A percentile compares a stretch with the other conserved stretches of the same genome.
These are phyloP conservation scores for Spizaetus ornatus DNA, from an alignment of 2,113 vertebrate genomes.

Conservation along the genomic window DNA sequence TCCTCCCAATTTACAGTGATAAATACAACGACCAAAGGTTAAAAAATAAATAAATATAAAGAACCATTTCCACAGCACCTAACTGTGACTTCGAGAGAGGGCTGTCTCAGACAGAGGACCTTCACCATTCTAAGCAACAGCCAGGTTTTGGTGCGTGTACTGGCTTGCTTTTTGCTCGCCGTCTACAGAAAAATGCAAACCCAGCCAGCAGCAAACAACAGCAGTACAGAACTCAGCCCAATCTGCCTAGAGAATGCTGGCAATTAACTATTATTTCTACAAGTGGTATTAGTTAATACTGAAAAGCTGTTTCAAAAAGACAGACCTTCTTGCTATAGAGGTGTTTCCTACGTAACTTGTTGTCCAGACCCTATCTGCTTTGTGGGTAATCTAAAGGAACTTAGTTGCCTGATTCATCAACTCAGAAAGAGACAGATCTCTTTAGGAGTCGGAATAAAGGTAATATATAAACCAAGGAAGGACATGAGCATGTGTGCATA, in stretches of 20 bases:
- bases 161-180: background rate
- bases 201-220: background rate
- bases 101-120: background rate
- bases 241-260: background rate
- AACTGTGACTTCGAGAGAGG: background rate
- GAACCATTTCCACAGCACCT: background rate
- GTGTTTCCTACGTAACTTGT: background rate
- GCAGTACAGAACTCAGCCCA: background rate
- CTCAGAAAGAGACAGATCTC: background rate
- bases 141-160: fast-evolving
- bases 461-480: fast-evolving
- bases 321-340: background rate
- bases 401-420: background rate
- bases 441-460: background rate
- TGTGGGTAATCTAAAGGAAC: background rate
- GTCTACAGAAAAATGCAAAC: background rate
- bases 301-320: background rate
- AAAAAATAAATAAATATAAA: background rate
- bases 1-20: background rate
- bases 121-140: background rate
- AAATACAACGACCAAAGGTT: background rate
- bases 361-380: background rate
- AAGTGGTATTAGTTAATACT: no score
- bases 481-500: background rate
- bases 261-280: background rate